Conservation (phyloP, 2,888 invertebrate genomes). For the Baccha elongata region DNA sequence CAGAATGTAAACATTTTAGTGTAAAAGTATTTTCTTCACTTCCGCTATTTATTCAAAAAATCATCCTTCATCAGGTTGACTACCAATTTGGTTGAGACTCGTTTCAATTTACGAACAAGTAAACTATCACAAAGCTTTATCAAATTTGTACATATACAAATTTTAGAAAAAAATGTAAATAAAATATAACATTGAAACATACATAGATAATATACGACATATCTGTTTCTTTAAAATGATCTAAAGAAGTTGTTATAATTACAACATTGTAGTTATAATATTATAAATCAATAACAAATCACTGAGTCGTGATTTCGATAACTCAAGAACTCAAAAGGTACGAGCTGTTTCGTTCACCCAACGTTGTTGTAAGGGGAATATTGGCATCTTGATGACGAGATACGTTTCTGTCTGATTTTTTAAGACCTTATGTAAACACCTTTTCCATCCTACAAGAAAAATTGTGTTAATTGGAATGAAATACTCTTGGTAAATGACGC, state of each 20-base stretch:
- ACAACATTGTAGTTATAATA: slow-evolving; percentile 64
- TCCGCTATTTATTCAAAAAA: neutral
- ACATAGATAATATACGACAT: neutral
- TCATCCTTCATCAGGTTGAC: neutral
- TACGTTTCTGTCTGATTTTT: slow-evolving; percentile 7
- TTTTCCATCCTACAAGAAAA: slow-evolving; percentile 36
- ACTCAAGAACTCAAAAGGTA: neutral
- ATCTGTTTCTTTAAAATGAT: slow-evolving; percentile 4
- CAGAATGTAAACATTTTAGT: too few species aligned
- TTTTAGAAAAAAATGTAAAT: slow-evolving; percentile 1
- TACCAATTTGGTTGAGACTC: neutral
- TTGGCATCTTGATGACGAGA: slow-evolving; percentile 67
- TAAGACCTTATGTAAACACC: neutral
- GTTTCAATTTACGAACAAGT: neutral
- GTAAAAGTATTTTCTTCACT: neutral
- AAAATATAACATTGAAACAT: slow-evolving; percentile 11
- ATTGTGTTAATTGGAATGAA: slow-evolving; percentile 71
- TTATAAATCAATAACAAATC: slow-evolving; percentile 70
- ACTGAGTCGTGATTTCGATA: slow-evolving; percentile 69
- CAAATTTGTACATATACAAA: slow-evolving; percentile 68
- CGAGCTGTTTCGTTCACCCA: slow-evolving; percentile 1
- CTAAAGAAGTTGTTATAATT: slow-evolving; percentile 60
- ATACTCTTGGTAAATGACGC: slow-evolving; percentile 66
- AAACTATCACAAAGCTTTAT: slow-evolving; percentile 20
- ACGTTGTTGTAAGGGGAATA: slow-evolving; percentile 42